Percentiles rank a stretch among this genome's conserved stretches.
Conservation (phyloP, 2,113 vertebrate species). For the Mormyrus iriodes region DNA sequence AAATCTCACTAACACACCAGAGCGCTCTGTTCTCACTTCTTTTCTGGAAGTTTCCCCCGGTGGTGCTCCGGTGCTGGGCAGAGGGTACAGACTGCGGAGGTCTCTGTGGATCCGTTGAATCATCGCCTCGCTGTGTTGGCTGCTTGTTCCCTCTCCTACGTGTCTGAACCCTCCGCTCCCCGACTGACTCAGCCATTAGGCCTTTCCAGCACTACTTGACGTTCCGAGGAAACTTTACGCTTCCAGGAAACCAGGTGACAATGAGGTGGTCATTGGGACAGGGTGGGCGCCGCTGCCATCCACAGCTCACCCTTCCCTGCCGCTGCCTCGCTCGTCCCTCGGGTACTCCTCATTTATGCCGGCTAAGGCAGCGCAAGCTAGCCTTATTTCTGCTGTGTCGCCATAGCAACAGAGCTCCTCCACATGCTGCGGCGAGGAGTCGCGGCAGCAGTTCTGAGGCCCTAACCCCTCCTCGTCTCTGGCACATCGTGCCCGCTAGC, state of each 20-base stretch:
- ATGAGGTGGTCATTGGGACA: neutral
- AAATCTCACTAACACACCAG: neutral
- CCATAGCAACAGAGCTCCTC: neutral
- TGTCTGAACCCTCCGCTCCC: neutral
- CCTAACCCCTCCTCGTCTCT: neutral
- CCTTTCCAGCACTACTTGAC: neutral
- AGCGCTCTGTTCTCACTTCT: neutral
- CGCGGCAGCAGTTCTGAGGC: neutral
- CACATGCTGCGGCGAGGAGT: too few species aligned
- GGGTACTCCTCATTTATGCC: neutral
- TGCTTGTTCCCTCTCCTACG: neutral
- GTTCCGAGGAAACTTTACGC: neutral
- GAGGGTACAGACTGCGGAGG: neutral
- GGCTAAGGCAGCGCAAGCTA: neutral
- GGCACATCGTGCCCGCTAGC: neutral
- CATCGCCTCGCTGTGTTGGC: neutral
- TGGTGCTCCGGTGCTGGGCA: neutral
- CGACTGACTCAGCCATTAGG: slow-evolving; percentile 8
- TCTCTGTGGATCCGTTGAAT: slow-evolving; percentile 4
- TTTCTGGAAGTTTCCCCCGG: neutral
- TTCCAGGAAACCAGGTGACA: neutral
- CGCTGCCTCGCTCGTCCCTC: neutral
- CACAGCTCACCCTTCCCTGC: neutral
- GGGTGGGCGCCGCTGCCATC: neutral
- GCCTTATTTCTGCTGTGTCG: neutral